Conservation (phyloP, 2,797 vertebrate species). For the Eulemur rubriventer region DNA sequence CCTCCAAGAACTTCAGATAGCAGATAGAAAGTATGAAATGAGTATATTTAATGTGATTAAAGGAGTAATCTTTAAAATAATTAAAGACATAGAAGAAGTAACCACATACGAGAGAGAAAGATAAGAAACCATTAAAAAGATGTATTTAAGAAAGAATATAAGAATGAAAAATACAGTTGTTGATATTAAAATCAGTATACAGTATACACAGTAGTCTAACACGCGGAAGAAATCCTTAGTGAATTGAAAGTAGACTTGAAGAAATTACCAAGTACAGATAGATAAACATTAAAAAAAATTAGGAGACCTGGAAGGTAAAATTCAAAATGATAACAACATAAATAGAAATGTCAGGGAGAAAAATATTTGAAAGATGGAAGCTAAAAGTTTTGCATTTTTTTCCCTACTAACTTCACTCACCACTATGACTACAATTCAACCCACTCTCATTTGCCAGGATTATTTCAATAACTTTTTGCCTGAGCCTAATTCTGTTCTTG, state of each 20-base stretch:
- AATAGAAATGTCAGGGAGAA: not conserved
- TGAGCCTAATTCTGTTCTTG: not conserved
- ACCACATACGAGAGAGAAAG: not conserved
- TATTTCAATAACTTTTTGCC: not conserved
- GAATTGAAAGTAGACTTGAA: not conserved
- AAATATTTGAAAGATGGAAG: not conserved
- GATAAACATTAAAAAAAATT: not conserved
- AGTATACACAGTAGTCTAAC: not conserved
- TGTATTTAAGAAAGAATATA: not conserved
- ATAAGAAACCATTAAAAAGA: not conserved
- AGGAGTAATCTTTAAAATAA: not conserved
- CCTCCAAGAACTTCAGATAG: not conserved
- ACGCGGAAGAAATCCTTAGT: not conserved
- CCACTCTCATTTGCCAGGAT: not conserved
- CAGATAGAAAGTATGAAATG: not conserved
- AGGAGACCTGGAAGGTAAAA: not conserved
- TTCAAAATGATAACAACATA: not conserved
- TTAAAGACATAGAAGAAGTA: not conserved
- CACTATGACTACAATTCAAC: not conserved
- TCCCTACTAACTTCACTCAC: not conserved
- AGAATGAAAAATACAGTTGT: not conserved
- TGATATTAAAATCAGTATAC: not conserved
- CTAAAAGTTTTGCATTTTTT: not conserved
- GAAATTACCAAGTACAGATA: not conserved
- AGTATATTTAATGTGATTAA: not conserved